A percentile compares a stretch with the other conserved stretches of the same genome.
These are phyloP conservation scores for Menura novaehollandiae DNA, from an alignment of 2,113 vertebrate species.

Conservation along the genomic window DNA sequence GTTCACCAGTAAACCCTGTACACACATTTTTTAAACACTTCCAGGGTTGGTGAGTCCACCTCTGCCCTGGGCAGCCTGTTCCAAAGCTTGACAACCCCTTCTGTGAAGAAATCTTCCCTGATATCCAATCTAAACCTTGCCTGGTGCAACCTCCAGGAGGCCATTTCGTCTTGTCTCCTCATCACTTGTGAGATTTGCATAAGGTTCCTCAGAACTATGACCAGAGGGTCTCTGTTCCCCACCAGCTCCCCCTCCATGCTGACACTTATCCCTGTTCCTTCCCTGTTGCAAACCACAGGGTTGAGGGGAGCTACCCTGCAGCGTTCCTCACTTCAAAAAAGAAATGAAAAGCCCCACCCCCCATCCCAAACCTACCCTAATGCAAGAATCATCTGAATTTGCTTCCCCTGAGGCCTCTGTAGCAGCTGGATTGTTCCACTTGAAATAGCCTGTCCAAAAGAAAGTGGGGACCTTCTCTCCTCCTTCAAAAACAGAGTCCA, in stretches of 20 bases:
- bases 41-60: no score
- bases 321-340: neutral
- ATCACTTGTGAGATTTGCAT: neutral
- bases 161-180: neutral
- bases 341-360: neutral
- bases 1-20: neutral
- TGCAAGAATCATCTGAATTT: neutral
- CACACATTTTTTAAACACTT: neutral
- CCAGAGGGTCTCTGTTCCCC: neutral
- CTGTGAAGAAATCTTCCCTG: neutral
- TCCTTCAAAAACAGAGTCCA: neutral
- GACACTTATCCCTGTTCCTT: neutral
- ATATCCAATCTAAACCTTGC: neutral
- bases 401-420: neutral
- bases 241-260: accelerated
- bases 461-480: neutral
- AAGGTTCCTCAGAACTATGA: neutral
- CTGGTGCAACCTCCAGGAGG: neutral
- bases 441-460: neutral
- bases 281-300: neutral
- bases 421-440: neutral
- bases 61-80: neutral
- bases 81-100: neutral
- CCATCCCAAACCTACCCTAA: neutral
- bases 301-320: neutral